These are phyloP conservation scores for Crotalus tigris DNA, from an alignment of 2,113 vertebrate genomes.

Conservation along the genomic window DNA sequence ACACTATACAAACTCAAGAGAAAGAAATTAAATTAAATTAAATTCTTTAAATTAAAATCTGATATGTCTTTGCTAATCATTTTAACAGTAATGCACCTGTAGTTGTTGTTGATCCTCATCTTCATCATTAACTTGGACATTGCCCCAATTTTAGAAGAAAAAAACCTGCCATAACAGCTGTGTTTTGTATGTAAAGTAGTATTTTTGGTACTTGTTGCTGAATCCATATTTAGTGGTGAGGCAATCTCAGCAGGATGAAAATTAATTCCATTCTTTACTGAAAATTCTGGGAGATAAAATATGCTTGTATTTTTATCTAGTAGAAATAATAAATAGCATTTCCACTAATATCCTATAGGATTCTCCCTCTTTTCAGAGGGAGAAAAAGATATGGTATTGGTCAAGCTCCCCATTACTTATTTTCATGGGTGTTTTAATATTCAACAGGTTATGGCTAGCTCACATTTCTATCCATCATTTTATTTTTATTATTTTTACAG, in stretches of 20 bases:
- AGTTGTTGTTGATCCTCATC: background rate
- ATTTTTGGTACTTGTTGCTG: conserved; percentile 57
- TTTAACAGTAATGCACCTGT: background rate
- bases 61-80: background rate
- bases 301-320: conserved; percentile 62
- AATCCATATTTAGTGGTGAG: conserved; percentile 59
- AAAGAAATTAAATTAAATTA: too few relatives aligned
- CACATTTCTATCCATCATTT: background rate
- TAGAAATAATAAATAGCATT: conserved; percentile 58
- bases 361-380: background rate
- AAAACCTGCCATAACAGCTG: conserved; percentile 47
- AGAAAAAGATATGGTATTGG: background rate
- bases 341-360: conserved; percentile 55
- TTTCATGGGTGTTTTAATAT: background rate
- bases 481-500: background rate
- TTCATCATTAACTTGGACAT: background rate
- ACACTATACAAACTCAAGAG: conserved; percentile 1
- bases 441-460: background rate
- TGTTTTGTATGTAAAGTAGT: conserved; percentile 25
- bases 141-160: conserved; percentile 20
- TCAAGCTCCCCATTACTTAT: background rate
- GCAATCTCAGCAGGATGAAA: conserved; percentile 42
- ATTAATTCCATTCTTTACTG: conserved; percentile 61
- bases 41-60: background rate
- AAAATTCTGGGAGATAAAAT: conserved; percentile 70